Percentiles rank a stretch among this genome's conserved stretches.
Conservation (phyloP, 2,113 vertebrate genomes). For the Maccullochella peelii region DNA sequence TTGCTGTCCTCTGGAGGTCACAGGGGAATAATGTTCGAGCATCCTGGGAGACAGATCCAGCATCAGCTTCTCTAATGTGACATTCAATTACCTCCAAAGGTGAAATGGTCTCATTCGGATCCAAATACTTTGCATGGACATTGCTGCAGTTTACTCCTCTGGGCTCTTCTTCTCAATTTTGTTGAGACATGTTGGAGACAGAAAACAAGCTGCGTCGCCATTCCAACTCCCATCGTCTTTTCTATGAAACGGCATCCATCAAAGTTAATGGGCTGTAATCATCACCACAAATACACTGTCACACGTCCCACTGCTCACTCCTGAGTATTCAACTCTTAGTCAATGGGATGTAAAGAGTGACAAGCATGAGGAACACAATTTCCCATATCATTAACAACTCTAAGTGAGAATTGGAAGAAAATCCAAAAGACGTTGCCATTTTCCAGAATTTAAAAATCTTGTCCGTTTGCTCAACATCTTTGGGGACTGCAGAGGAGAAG, state of each 20-base stretch:
- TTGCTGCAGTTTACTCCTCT: neutral
- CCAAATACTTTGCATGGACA: conserved; percentile 55
- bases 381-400: conserved; percentile 67
- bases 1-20: conserved; percentile 51
- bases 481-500: conserved; percentile 18
- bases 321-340: conserved; percentile 77
- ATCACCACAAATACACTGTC: conserved; percentile 78
- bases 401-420: conserved; percentile 50
- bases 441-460: conserved; percentile 20
- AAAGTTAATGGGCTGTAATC: conserved; percentile 83
- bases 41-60: conserved; percentile 14
- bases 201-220: conserved; percentile 58
- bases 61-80: conserved; percentile 48
- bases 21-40: conserved; percentile 18
- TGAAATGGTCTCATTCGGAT: conserved; percentile 50
- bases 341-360: conserved; percentile 77
- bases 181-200: conserved; percentile 50
- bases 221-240: conserved; percentile 62
- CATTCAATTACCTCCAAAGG: conserved; percentile 69
- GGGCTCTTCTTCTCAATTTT: conserved; percentile 19
- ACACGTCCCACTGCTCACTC: conserved; percentile 68
- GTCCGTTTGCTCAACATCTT: conserved; percentile 26
- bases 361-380: conserved; percentile 70
- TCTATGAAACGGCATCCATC: conserved; percentile 75
- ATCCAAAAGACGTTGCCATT: conserved; percentile 33